phyloP scores from a whole-genome alignment of 2,113 vertebrate species.

The Camelus bactrianus region DNA sequence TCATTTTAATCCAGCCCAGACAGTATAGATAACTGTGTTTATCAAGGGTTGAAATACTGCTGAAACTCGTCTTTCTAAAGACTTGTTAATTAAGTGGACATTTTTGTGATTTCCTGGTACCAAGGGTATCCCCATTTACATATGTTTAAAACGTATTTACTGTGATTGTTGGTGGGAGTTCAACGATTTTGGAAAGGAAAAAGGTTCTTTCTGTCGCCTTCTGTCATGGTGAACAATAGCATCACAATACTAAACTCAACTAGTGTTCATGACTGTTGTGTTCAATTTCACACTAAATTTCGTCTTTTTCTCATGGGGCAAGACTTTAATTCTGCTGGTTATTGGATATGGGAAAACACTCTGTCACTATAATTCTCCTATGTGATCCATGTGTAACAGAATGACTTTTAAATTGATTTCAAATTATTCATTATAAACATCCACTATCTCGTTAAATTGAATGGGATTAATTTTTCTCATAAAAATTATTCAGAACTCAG shows the following conservation, averaged over 20 bases:
- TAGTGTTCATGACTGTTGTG: slow-evolving; percentile 68
- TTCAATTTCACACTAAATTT: slow-evolving; percentile 83
- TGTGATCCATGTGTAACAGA: slow-evolving; percentile 47
- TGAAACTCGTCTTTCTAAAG: slow-evolving; percentile 58
- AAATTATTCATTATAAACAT: slow-evolving; percentile 56
- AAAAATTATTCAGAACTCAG: slow-evolving; percentile 9
- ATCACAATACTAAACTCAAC: slow-evolving; percentile 62
- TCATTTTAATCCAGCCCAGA: slow-evolving; percentile 65
- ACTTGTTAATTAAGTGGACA: slow-evolving; percentile 73
- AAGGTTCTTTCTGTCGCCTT: slow-evolving; percentile 76
- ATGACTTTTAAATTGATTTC: slow-evolving; percentile 62
- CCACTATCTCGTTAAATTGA: slow-evolving; percentile 38
- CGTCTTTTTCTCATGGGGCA: slow-evolving; percentile 71
- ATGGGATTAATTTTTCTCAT: slow-evolving; percentile 55
- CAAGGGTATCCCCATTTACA: slow-evolving; percentile 67
- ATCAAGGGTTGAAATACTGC: slow-evolving; percentile 38
- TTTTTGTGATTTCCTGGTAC: slow-evolving; percentile 73
- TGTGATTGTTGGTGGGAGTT: slow-evolving; percentile 68
- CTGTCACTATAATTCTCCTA: background rate
- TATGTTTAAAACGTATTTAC: slow-evolving; percentile 78
- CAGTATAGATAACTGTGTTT: slow-evolving; percentile 28
- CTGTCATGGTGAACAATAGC: slow-evolving; percentile 75
- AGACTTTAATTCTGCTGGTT: slow-evolving; percentile 62
- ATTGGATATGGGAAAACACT: slow-evolving; percentile 29
- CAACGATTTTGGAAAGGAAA: slow-evolving; percentile 70